These are phyloP conservation scores for Euclidia mi DNA, from an alignment of 2,888 invertebrate genomes.

Conservation along the genomic window DNA sequence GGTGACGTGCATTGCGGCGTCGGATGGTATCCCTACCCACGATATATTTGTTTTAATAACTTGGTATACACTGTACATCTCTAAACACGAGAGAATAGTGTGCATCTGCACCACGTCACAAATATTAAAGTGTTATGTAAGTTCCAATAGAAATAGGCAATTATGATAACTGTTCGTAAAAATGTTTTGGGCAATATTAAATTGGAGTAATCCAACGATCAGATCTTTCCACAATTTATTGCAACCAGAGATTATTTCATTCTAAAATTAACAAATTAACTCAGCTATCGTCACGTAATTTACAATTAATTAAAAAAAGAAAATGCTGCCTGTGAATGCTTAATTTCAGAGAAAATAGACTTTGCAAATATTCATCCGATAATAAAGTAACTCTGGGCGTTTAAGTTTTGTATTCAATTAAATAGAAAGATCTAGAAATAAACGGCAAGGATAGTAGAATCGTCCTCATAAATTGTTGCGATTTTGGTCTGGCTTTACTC, in stretches of 20 bases:
- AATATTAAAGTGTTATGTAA: background rate
- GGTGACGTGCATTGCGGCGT: too few species aligned
- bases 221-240: conserved; percentile 41
- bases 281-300: conserved; percentile 86
- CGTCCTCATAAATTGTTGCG: conserved; percentile 69
- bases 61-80: too few species aligned
- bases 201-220: conserved; percentile 19
- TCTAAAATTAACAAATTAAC: conserved; percentile 83
- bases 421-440: conserved; percentile 84
- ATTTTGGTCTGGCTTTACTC: conserved; percentile 70
- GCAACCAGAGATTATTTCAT: conserved; percentile 58
- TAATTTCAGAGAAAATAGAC: conserved; percentile 84
- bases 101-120: too few species aligned
- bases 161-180: background rate
- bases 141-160: too few species aligned
- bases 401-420: conserved; percentile 88
- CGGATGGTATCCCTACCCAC: too few species aligned
- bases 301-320: conserved; percentile 88
- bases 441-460: conserved; percentile 71
- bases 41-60: too few species aligned
- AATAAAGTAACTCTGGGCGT: conserved; percentile 81
- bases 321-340: conserved; percentile 82
- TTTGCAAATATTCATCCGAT: conserved; percentile 81
- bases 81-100: too few species aligned
- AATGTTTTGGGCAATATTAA: background rate